phyloP scores from a whole-genome alignment of 2,113 vertebrate genomes.

The Mungos mungo region DNA sequence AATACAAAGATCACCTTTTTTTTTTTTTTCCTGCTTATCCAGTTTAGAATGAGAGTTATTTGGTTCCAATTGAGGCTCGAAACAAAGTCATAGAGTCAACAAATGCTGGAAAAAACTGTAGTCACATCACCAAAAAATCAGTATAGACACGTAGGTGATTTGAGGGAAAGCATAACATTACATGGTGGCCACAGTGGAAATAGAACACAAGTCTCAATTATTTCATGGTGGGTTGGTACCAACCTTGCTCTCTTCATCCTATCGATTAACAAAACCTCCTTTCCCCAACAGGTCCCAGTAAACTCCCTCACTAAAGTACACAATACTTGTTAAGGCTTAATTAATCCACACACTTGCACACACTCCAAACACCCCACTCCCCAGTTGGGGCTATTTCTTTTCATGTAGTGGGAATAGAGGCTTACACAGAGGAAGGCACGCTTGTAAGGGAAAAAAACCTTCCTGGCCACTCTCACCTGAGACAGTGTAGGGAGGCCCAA shows the following conservation, averaged over 20 bases:
- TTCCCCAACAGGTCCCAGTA: not conserved
- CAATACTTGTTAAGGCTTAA: not conserved
- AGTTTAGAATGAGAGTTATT: not conserved
- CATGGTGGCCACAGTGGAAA: not conserved
- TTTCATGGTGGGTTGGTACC: not conserved
- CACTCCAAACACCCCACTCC: not conserved
- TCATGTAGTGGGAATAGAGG: not conserved
- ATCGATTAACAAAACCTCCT: not conserved
- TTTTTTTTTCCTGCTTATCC: not conserved
- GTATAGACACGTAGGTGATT: not conserved
- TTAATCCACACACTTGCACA: not conserved
- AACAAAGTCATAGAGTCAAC: not conserved
- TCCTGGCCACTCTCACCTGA: not conserved
- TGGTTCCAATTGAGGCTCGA: not conserved
- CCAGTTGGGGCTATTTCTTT: not conserved
- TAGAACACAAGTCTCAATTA: not conserved
- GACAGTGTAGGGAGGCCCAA: not conserved
- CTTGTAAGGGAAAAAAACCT: not conserved
- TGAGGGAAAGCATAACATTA: not conserved
- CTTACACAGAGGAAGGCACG: not conserved
- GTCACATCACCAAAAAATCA: not conserved
- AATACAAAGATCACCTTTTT: conserved; percentile 30
- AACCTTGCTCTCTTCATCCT: not conserved
- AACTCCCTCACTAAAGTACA: not conserved
- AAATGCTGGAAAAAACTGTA: conserved; percentile 17